phyloP scores from a whole-genome alignment of 2,888 invertebrate genomes.

The Leuctra nigra region DNA sequence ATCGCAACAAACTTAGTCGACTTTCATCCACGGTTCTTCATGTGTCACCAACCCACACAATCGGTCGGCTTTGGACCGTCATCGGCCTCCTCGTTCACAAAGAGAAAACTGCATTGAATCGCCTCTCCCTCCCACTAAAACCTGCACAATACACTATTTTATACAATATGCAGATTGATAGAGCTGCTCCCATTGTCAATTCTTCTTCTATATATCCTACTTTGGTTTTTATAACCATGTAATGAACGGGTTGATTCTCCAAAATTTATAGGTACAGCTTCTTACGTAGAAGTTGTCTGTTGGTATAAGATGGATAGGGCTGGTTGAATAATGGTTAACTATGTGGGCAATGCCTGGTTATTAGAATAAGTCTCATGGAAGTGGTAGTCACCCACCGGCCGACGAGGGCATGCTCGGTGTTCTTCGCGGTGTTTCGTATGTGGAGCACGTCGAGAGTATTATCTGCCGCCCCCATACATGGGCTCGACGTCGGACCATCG shows the following conservation, averaged over 20 bases:
- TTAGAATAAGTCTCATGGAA: too few species aligned
- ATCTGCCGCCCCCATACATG: slow-evolving; percentile 16
- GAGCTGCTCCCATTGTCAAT: slow-evolving; percentile 11
- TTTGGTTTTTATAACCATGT: not conserved
- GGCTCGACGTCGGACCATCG: too few species aligned
- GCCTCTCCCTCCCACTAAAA: slow-evolving; percentile 4
- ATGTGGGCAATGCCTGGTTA: slow-evolving; percentile 13
- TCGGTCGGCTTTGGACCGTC: too few species aligned
- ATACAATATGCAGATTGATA: slow-evolving; percentile 16
- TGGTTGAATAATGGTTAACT: slow-evolving; percentile 10
- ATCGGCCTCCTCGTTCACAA: not conserved
- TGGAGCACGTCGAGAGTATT: slow-evolving; percentile 7
- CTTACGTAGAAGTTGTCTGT: slow-evolving; percentile 8
- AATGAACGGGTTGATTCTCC: slow-evolving; percentile 20
- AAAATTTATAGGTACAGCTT: slow-evolving; percentile 22
- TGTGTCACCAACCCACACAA: not conserved
- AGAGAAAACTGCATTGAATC: not conserved
- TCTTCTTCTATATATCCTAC: not conserved
- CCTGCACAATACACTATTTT: not conserved
- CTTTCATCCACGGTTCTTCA: not conserved
- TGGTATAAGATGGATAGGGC: slow-evolving; percentile 17
- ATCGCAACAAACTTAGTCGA: too few species aligned
- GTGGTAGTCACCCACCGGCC: not conserved
- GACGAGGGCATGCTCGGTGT: not conserved
- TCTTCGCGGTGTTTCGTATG: slow-evolving; percentile 4